Evolutionary conservation across 2,888 invertebrate genomes (phyloP).

Genomic region (Tipula lateralis): DNA sequence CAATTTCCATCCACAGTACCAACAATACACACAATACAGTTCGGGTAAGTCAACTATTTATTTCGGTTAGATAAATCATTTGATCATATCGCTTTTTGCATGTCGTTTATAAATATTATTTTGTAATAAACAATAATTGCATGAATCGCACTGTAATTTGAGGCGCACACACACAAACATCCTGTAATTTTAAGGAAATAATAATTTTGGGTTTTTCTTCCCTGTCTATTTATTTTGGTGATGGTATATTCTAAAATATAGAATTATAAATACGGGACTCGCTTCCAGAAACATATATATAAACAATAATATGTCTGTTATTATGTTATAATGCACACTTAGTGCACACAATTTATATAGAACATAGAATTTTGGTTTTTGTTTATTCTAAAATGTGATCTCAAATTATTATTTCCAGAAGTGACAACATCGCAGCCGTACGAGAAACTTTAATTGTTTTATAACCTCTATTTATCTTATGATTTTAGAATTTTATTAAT

Average conservation of each 20-base stretch:
- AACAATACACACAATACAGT: constrained; percentile 97
- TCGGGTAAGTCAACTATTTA: constrained; percentile 62
- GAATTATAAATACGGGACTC: neutral
- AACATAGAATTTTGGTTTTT: neutral
- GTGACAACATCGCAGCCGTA: constrained; percentile 87
- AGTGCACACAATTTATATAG: neutral
- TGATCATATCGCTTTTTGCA: neutral
- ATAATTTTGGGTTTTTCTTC: neutral
- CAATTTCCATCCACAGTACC: constrained; percentile 99
- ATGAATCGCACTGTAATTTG: neutral
- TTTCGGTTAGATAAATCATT: neutral
- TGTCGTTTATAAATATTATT: neutral
- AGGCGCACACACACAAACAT: neutral
- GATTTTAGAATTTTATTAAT: neutral
- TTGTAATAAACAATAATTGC: neutral
- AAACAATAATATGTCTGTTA: neutral
- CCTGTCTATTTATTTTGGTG: constrained; percentile 19
- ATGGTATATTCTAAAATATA: neutral
- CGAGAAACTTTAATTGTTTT: constrained; percentile 77
- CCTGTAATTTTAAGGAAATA: neutral
- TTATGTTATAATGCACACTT: neutral
- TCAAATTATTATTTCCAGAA: constrained; percentile 63
- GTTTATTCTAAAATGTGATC: constrained; percentile 29
- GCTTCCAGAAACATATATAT: neutral
- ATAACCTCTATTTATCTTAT: neutral